Conservation (phyloP, 2,113 vertebrate species). For the Chascanopsetta lugubris region DNA sequence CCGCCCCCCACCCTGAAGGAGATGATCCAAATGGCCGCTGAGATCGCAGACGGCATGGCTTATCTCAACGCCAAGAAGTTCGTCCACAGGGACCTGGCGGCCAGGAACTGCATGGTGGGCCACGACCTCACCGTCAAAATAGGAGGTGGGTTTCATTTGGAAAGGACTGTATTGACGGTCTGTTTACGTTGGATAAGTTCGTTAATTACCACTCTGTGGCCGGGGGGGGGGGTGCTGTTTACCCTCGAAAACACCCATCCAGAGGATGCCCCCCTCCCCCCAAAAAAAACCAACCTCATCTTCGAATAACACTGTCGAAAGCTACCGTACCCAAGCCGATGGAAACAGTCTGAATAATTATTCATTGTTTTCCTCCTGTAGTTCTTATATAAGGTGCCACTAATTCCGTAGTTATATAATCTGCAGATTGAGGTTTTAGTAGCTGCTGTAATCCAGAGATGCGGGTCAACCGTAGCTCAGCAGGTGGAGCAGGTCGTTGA, state of each 20-base stretch:
- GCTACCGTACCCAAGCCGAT: too few species aligned
- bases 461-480: not conserved
- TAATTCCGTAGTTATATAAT: not conserved
- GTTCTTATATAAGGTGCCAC: not conserved
- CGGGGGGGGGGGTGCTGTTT: too few species aligned
- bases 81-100: conserved; percentile 95
- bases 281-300: too few species aligned
- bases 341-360: too few species aligned
- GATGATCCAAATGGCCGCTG: conserved; percentile 95
- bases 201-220: too few species aligned
- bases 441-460: not conserved
- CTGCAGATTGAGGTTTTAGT: not conserved
- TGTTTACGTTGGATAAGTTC: too few species aligned
- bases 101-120: conserved; percentile 97
- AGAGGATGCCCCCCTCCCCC: too few species aligned
- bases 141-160: conserved; percentile 87
- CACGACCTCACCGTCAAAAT: conserved; percentile 95
- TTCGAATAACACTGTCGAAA: too few species aligned
- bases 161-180: too few species aligned
- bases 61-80: conserved; percentile 98
- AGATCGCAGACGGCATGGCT: conserved; percentile 97
- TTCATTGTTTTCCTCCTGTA: not conserved
- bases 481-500: not conserved
- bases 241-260: too few species aligned
- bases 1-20: conserved; percentile 90